These are phyloP conservation scores for Latrodectus geometricus DNA, from an alignment of 1,140 invertebrate species.

Conservation along the genomic window DNA sequence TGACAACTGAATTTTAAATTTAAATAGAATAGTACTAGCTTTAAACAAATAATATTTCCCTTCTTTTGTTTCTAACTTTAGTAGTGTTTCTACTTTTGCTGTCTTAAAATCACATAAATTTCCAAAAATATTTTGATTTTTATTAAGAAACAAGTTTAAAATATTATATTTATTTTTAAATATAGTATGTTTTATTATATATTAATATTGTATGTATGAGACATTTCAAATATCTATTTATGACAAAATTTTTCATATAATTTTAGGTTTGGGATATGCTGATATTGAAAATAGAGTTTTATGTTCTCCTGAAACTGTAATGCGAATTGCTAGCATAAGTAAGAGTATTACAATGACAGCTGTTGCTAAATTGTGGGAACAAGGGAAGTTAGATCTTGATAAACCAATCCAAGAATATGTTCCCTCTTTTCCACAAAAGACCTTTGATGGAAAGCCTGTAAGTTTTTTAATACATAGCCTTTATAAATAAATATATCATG, in stretches of 20 bases:
- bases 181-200: background rate
- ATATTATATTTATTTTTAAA: background rate
- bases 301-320: constrained; percentile 72
- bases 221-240: background rate
- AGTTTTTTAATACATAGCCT: background rate
- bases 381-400: constrained; percentile 74
- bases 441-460: constrained; percentile 68
- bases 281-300: constrained; percentile 74
- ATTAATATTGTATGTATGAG: background rate
- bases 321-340: constrained; percentile 77
- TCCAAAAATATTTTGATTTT: too few species aligned
- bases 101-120: too few species aligned
- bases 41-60: too few species aligned
- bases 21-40: too few species aligned
- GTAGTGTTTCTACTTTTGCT: too few species aligned
- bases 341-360: constrained; percentile 75
- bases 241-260: background rate
- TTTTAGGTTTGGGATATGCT: constrained; percentile 74
- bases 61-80: too few species aligned
- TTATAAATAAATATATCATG: too few species aligned
- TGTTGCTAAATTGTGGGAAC: constrained; percentile 73
- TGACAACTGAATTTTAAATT: too few species aligned
- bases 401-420: constrained; percentile 73
- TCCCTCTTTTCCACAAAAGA: constrained; percentile 73
- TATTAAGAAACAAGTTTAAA: too few species aligned